Evolutionary conservation across 2,113 vertebrate species (phyloP), one percentile per base, ranked within the genome.

Genomic region (Orthonyx spaldingii): DNA sequence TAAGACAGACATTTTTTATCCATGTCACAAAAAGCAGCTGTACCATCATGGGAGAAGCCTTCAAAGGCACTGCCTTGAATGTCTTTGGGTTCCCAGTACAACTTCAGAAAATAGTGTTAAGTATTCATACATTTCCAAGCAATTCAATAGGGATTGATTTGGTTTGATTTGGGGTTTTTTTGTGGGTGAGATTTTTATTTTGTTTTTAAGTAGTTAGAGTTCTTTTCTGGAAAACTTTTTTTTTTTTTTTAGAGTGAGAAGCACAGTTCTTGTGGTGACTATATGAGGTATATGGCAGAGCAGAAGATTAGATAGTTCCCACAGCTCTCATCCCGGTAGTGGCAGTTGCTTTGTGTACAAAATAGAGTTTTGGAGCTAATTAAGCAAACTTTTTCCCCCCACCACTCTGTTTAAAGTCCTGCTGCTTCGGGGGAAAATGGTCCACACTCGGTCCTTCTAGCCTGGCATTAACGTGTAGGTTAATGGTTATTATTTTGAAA

Each of bases 121-220:
- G 32, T 75, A 56, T 84, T 87, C 75, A 68, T 15, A 47, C 9
- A 20, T 84, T 93, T 68, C 37, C 22, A 89, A 87, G 60, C 22
- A 47, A 41, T 55, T 30, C 11, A 18, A 8, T 4, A 47, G 23
- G 18, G 28, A 35, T 69, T 26, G 13, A 6, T 13, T n/a, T 1
- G 12, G 10, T 33, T 69, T 37, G 9, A 7, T 37, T 50, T 9
- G 20, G 11, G 19, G 13, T 0, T 0, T 44, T 74, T 44, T 47
- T 52, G 11, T 39, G 12, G 0, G 0, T n/a, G 56, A 9, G 42
- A 19, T 32, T 57, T 12, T 16, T 30, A 19, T 32, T 57, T 12
- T 16, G 24, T 32, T 64, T 37, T 32, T 10, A 37, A 32, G 16
- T 63, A 23, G 13, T 71, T 80, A 49, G 37, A 41, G 4, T 65